Conservation (phyloP, 2,888 invertebrate genomes). For the Sepioteuthis lessoniana region DNA sequence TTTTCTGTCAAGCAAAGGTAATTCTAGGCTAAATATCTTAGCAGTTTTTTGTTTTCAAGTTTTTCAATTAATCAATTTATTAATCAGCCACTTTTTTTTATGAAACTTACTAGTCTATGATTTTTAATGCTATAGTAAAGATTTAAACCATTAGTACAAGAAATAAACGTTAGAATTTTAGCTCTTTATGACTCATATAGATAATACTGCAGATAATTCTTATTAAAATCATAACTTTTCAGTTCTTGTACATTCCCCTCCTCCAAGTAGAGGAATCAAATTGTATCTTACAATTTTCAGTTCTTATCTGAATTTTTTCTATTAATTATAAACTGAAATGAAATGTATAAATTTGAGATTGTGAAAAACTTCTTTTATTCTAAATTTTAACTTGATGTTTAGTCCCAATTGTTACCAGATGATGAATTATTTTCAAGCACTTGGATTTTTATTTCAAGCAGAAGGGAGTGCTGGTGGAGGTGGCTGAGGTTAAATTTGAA, state of each 20-base stretch:
- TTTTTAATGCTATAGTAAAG: background rate
- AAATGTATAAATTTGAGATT: background rate
- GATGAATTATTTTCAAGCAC: too few relatives aligned
- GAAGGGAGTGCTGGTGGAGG: too few relatives aligned
- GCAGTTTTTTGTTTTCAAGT: background rate
- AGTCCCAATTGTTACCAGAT: too few relatives aligned
- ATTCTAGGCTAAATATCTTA: background rate
- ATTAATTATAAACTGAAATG: background rate
- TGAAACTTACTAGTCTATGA: background rate
- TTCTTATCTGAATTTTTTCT: too few relatives aligned
- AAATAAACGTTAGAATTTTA: background rate
- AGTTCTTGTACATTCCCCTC: too few relatives aligned
- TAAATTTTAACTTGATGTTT: too few relatives aligned
- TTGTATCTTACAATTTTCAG: too few relatives aligned
- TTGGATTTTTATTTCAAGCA: too few relatives aligned
- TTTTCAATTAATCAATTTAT: background rate
- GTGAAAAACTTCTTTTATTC: too few relatives aligned
- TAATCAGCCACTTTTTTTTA: background rate
- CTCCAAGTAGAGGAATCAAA: too few relatives aligned
- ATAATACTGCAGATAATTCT: background rate
- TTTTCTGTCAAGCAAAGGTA: background rate
- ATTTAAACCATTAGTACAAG: background rate
- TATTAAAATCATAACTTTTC: background rate
- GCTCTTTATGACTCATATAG: background rate
- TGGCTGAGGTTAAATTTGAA: too few relatives aligned